These are phyloP conservation scores for Prunella himalayana DNA, from an alignment of 2,113 vertebrate species.

Conservation along the genomic window DNA sequence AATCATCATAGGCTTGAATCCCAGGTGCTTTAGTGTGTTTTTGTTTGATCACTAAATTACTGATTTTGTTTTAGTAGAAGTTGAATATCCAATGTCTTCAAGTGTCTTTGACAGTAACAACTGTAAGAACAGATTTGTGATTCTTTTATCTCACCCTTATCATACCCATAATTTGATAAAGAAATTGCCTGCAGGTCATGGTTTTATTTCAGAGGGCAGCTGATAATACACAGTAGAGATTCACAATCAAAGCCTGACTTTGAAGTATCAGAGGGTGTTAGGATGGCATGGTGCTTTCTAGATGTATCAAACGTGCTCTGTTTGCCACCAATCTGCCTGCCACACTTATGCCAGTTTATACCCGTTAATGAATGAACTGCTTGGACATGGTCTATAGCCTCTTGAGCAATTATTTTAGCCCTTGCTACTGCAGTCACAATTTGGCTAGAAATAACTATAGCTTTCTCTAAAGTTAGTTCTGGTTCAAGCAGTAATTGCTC, in stretches of 20 bases:
- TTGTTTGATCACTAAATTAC: background rate
- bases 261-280: background rate
- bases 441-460: slow-evolving; percentile 34
- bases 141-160: background rate
- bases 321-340: background rate
- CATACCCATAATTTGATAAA: background rate
- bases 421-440: background rate
- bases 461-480: slow-evolving; percentile 45
- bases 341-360: background rate
- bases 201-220: background rate
- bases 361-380: background rate
- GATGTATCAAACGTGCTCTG: background rate
- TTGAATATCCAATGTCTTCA: background rate
- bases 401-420: slow-evolving; percentile 41
- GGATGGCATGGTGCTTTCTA: background rate
- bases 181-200: background rate
- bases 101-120: background rate
- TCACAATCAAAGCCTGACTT: background rate
- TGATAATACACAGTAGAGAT: background rate
- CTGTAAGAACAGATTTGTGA: background rate
- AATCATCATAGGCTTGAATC: background rate
- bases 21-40: background rate
- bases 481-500: slow-evolving; percentile 49
- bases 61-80: background rate
- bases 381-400: slow-evolving; percentile 37